Evolutionary conservation across 2,888 invertebrate genomes (phyloP).

Genomic region (Aphodius sticticus): DNA sequence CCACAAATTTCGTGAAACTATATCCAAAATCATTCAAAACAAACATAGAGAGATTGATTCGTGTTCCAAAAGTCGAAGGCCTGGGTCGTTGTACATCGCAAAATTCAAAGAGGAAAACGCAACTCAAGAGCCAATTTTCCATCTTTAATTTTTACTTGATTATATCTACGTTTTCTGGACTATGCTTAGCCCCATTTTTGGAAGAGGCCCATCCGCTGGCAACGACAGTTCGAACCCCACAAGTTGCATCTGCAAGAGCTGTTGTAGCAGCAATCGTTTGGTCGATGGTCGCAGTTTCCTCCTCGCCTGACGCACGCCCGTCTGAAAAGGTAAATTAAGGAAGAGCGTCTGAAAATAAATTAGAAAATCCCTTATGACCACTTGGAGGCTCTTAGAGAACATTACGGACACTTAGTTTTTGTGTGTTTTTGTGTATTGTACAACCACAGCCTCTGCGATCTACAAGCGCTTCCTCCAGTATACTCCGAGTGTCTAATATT

Average conservation of each 20-base stretch:
- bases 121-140: constrained; percentile 6
- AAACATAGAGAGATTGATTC: constrained; percentile 9
- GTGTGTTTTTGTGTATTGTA: constrained; percentile 21
- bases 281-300: constrained; percentile 85
- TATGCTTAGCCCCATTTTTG: constrained; percentile 80
- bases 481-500: background rate
- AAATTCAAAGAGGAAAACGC: constrained; percentile 11
- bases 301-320: constrained; percentile 83
- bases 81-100: constrained; percentile 20
- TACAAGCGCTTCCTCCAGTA: background rate
- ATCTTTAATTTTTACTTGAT: constrained; percentile 15
- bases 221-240: constrained; percentile 89
- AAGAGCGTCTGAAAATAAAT: constrained; percentile 81
- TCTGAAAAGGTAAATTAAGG: constrained; percentile 85
- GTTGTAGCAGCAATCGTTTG: constrained; percentile 86
- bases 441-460: constrained; percentile 20
- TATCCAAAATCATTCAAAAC: background rate
- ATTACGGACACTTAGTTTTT: constrained; percentile 34
- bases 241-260: constrained; percentile 88
- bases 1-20: background rate
- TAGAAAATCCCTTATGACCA: constrained; percentile 59
- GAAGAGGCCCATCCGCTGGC: constrained; percentile 88
- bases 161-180: background rate
- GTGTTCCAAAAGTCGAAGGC: constrained; percentile 11
- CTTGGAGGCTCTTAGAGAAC: constrained; percentile 29